Conservation (phyloP, 2,113 vertebrate genomes). For the Cettia cetti region DNA sequence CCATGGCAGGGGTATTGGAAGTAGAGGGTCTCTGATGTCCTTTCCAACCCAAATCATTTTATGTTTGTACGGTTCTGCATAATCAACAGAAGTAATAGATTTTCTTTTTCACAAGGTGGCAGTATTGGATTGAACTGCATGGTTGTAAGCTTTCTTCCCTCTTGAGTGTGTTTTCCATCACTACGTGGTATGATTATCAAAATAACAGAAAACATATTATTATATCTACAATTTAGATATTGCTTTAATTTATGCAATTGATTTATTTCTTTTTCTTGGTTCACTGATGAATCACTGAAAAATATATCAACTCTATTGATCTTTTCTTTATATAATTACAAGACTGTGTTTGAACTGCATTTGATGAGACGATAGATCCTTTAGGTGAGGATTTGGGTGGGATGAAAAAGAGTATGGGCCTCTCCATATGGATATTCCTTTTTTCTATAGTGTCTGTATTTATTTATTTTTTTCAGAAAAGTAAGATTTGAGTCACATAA, state of each 20-base stretch:
- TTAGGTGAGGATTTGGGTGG: not conserved
- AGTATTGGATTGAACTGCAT: constrained; percentile 30
- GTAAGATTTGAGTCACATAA: not conserved
- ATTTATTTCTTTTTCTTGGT: not conserved
- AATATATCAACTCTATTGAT: not conserved
- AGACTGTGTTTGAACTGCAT: not conserved
- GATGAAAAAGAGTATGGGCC: not conserved
- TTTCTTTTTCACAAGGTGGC: constrained; percentile 64
- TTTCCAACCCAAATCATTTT: not conserved
- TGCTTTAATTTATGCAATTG: not conserved
- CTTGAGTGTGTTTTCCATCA: not conserved
- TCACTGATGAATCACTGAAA: not conserved
- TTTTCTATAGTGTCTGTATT: not conserved
- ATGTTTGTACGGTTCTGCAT: not conserved
- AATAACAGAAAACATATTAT: not conserved
- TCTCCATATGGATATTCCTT: not conserved
- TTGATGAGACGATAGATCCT: not conserved
- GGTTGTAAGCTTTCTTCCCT: not conserved
- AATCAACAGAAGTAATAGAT: not conserved
- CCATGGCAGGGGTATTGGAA: not conserved
- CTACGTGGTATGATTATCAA: not conserved
- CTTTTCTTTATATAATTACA: not conserved
- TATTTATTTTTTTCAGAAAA: not conserved
- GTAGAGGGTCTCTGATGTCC: not conserved
- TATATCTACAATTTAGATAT: not conserved